Base-by-base conservation (phyloP, 1,140 invertebrate species). In the Penaeus vannamei region DNA sequence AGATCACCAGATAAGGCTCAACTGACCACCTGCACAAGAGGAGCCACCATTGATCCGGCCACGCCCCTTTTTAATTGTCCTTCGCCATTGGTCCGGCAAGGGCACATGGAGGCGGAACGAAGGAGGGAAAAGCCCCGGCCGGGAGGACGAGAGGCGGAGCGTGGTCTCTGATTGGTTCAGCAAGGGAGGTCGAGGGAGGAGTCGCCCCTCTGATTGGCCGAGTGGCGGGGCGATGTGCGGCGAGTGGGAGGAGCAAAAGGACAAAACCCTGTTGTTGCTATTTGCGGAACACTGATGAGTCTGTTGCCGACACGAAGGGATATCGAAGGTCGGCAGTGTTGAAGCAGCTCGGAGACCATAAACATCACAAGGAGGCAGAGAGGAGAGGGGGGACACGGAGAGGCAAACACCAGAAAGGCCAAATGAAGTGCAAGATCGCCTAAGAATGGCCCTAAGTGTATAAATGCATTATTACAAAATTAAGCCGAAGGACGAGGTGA, bases 31-130 rank as follows among this genome's bases (percentile, higher is more conserved):
- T 81, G 79, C 46, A 23, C 22, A 81, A n/a, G 42, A 46, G 23
- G 79, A 81, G 79, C 79, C 79, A 59, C 79, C 79, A 81, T 81
- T 81, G 79, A 81, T 81, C 79, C 53, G 79, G 79, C 79, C 79
- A 81, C 79, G 79, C 79, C 79, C 79, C 79, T 59, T 81, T 59
- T 53, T 81, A 81, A 81, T 81, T 81, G 22, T 59, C 20, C 14
- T 22, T 23, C 79, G 20, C 46, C 42, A 81, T 81, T 81, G 79
- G 79, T 59, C 46, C 23, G 46, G 17, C 46, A 10, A 26, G 23
- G 79, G 2, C 60, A 23, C 42, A 12, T 4, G 23, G 46, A 32
- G 79, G 79, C 79, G 46, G 60, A 46, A 0, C 46, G 60, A 3
- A 23, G 46, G 2, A 23, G 79, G n/a, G 46, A 36, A 29, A 19